Evolutionary conservation across 1,140 invertebrate genomes (phyloP).

Genomic region (Drosophila athabasca): DNA sequence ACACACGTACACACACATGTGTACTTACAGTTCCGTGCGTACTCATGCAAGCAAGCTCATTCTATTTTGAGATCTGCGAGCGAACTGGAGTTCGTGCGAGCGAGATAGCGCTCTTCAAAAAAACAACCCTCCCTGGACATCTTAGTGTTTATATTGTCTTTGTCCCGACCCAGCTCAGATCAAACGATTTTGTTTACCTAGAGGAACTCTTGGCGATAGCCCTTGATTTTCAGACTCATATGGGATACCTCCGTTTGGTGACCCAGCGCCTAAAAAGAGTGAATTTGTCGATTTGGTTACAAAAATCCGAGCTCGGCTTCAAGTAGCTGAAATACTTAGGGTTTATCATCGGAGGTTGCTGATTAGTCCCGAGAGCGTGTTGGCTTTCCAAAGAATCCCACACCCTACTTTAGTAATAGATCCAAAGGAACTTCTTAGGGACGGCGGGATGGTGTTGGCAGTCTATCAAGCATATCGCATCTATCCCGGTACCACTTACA

Average conservation of each 20-base stretch:
- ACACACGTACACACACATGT: too few species aligned
- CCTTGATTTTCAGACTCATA: background rate
- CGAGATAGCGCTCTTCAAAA: too few species aligned
- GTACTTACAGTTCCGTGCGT: too few species aligned
- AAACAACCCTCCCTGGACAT: too few species aligned
- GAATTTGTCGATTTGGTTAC: constrained; percentile 46
- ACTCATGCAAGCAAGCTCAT: too few species aligned
- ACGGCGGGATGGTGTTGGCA: constrained; percentile 23
- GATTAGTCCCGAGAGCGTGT: too few species aligned
- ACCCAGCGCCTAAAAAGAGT: constrained; percentile 15
- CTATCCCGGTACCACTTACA: constrained; percentile 7
- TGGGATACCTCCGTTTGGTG: background rate
- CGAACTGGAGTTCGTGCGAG: too few species aligned
- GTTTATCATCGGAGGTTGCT: background rate
- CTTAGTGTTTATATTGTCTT: too few species aligned
- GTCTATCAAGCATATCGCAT: constrained; percentile 10
- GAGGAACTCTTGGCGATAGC: background rate
- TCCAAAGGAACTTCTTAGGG: constrained; percentile 14
- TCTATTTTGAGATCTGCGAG: too few species aligned
- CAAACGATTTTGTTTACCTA: constrained; percentile 4
- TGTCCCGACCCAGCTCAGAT: background rate
- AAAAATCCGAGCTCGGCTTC: background rate
- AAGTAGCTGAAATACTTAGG: background rate
- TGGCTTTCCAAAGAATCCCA: too few species aligned
- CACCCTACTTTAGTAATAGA: background rate